Evolutionary conservation across 2,888 invertebrate genomes (phyloP).

Genomic region (Pyrgus malvae): DNA sequence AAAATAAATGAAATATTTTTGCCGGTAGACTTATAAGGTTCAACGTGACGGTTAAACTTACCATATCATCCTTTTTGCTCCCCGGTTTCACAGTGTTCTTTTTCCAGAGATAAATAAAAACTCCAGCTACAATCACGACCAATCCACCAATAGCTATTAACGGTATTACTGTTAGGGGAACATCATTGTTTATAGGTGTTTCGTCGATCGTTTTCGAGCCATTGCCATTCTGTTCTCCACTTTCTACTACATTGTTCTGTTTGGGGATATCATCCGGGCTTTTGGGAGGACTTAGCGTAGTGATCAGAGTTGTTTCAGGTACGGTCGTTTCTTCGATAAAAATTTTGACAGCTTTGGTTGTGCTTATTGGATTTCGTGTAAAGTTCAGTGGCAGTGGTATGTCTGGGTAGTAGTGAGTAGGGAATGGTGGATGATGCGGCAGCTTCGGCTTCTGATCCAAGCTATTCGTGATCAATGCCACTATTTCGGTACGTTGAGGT

Average conservation of each 20-base stretch:
- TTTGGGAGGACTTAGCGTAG: conserved; percentile 50
- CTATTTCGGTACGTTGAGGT: conserved; percentile 66
- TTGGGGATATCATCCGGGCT: conserved; percentile 50
- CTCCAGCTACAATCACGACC: conserved; percentile 84
- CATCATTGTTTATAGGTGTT: conserved; percentile 63
- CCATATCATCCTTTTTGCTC: conserved; percentile 88
- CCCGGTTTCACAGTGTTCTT: conserved; percentile 85
- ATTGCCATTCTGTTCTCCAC: conserved; percentile 48
- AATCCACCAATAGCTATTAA: conserved; percentile 86
- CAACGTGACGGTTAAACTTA: conserved; percentile 49
- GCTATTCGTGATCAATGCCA: conserved; percentile 63
- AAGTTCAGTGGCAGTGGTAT: conserved; percentile 44
- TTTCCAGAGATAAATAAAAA: conserved; percentile 86
- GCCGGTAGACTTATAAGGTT: background rate
- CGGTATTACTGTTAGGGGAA: conserved; percentile 85
- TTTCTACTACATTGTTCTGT: conserved; percentile 41
- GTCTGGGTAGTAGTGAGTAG: conserved; percentile 44
- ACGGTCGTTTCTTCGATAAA: conserved; percentile 50
- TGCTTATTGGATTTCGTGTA: conserved; percentile 47
- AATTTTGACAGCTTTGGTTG: conserved; percentile 58
- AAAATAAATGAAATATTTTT: no score
- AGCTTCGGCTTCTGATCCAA: conserved; percentile 50
- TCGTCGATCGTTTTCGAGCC: conserved; percentile 57
- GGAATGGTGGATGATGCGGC: conserved; percentile 55
- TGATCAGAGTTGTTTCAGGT: conserved; percentile 59